Percentiles rank a stretch among this genome's conserved stretches.
These are phyloP conservation scores for Sternarchorhynchus goeldii DNA, from an alignment of 2,797 vertebrate genomes.

Conservation along the genomic window DNA sequence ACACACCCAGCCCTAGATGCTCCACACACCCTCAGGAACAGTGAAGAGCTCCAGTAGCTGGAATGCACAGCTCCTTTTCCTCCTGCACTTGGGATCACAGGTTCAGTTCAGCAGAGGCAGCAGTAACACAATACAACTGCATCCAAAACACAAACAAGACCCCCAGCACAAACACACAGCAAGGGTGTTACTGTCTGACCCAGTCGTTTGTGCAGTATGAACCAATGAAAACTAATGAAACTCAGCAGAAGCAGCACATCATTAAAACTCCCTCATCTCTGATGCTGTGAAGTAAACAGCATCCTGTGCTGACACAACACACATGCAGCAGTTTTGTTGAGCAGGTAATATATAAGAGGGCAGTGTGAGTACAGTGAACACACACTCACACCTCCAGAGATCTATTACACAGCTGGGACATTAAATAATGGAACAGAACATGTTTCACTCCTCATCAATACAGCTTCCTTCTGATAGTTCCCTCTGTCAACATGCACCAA, in stretches of 20 bases:
- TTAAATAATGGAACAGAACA: constrained; percentile 58
- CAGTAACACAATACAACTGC: too few relatives aligned
- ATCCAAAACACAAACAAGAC: too few relatives aligned
- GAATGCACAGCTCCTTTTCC: neutral
- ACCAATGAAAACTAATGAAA: too few relatives aligned
- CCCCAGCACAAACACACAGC: too few relatives aligned
- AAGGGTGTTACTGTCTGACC: too few relatives aligned
- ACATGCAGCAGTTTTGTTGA: too few relatives aligned
- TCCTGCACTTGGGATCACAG: too few relatives aligned
- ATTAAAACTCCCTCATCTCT: too few relatives aligned
- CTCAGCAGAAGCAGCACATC: too few relatives aligned
- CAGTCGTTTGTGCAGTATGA: too few relatives aligned
- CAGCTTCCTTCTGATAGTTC: constrained; percentile 61
- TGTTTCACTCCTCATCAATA: constrained; percentile 65
- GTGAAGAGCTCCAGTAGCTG: neutral
- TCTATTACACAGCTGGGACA: constrained; percentile 31
- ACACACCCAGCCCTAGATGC: neutral
- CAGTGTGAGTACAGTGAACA: constrained; percentile 39
- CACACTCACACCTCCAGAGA: neutral
- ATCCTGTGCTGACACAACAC: too few relatives aligned
- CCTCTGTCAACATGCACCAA: constrained; percentile 58
- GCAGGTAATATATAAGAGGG: neutral
- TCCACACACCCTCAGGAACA: neutral
- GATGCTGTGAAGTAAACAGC: too few relatives aligned
- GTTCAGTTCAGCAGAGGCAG: neutral